Conservation (phyloP, 2,113 vertebrate genomes). For the Toxostoma redivivum region DNA sequence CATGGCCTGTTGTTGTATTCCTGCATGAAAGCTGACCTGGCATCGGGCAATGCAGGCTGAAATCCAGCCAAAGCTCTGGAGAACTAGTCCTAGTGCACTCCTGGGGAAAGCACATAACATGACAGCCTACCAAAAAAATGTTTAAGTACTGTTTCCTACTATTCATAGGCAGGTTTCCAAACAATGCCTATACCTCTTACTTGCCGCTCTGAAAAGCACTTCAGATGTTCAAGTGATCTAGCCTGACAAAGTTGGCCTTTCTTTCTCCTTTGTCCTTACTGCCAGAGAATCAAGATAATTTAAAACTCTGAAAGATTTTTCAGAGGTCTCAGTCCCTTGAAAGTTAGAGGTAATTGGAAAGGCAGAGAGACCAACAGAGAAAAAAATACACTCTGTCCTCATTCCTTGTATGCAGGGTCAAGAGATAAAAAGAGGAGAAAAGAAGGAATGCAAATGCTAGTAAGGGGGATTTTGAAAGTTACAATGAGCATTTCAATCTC, state of each 20-base stretch:
- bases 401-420: background rate
- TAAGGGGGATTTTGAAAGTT: background rate
- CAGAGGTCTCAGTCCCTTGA: background rate
- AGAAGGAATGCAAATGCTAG: background rate
- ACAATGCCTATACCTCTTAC: background rate
- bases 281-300: background rate
- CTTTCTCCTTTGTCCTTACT: background rate
- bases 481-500: background rate
- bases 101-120: background rate
- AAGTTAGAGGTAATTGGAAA: background rate
- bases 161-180: background rate
- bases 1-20: no score
- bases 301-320: background rate
- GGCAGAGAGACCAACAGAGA: background rate
- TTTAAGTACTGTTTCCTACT: background rate
- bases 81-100: background rate
- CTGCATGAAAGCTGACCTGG: background rate
- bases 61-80: background rate
- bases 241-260: background rate
- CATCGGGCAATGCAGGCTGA: accelerated
- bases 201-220: background rate
- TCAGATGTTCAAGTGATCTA: background rate
- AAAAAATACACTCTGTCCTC: background rate
- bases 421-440: background rate
- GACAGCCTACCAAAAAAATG: background rate